phyloP scores from a whole-genome alignment of 2,797 vertebrate species.

The Picus viridis region DNA sequence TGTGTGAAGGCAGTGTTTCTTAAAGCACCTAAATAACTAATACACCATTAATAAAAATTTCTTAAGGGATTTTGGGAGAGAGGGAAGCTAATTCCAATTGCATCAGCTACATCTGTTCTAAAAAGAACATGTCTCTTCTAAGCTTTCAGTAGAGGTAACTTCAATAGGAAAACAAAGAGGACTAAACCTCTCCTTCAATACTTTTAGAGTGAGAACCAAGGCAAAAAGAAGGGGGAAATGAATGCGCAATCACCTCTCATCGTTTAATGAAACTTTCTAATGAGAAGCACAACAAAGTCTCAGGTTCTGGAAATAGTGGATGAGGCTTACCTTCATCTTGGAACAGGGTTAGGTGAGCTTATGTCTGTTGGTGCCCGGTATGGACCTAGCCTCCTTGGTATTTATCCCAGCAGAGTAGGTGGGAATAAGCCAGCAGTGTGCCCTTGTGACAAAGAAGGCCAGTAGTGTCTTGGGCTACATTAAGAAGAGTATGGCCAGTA shows the following conservation, averaged over 20 bases:
- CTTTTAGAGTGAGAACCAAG: neutral
- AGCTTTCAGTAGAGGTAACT: neutral
- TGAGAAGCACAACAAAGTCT: neutral
- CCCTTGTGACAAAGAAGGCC: too few species aligned
- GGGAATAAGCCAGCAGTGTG: neutral
- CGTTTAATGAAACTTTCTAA: fast-evolving
- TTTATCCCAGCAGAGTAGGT: neutral
- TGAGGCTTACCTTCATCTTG: neutral
- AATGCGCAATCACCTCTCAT: neutral
- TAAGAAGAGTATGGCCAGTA: too few species aligned
- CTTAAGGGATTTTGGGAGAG: neutral
- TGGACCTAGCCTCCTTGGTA: neutral
- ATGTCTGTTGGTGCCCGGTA: neutral
- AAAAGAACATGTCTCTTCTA: neutral
- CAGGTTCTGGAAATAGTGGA: neutral
- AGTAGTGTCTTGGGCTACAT: too few species aligned
- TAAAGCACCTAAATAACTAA: neutral
- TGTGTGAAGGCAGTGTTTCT: neutral
- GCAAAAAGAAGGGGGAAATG: neutral
- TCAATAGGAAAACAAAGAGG: neutral
- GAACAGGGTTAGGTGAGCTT: neutral
- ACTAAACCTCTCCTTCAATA: neutral
- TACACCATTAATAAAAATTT: neutral
- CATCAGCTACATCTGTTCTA: neutral
- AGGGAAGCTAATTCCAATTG: neutral